A percentile compares a stretch with the other conserved stretches of the same genome.
Evolutionary conservation across 2,797 vertebrate species (phyloP).

Genomic region (Clarias pachynema): DNA sequence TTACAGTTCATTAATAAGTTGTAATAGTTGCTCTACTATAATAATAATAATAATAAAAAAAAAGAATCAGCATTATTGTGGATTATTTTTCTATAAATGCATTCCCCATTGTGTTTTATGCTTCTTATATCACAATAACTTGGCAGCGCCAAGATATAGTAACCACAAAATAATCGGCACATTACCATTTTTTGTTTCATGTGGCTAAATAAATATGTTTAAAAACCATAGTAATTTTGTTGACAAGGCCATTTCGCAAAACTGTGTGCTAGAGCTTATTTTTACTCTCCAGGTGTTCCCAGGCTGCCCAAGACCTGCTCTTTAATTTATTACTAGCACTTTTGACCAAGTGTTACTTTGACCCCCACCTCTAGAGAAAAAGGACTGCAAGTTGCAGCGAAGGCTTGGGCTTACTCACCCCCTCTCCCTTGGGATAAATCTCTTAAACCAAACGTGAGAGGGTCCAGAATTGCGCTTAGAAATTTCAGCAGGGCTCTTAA

Average conservation of each 20-base stretch:
- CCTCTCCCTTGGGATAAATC: not conserved
- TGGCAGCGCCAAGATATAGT: not conserved
- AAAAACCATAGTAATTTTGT: conserved; percentile 12
- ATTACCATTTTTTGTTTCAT: conserved; percentile 2
- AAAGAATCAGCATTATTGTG: not conserved
- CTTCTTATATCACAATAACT: not conserved
- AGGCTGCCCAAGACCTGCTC: conserved; percentile 29
- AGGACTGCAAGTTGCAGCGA: conserved; percentile 65
- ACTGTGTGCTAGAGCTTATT: conserved; percentile 18
- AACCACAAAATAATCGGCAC: not conserved
- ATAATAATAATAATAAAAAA: not conserved
- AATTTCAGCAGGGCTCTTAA: conserved; percentile 56
- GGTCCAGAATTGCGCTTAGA: conserved; percentile 38
- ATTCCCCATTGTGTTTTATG: not conserved
- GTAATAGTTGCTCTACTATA: not conserved
- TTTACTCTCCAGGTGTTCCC: conserved; percentile 41
- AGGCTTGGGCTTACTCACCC: conserved; percentile 61
- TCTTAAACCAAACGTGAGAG: conserved; percentile 52
- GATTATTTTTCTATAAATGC: not conserved
- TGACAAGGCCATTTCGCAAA: conserved; percentile 23
- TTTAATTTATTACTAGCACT: conserved; percentile 69
- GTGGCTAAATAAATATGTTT: not conserved
- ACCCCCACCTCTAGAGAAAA: conserved; percentile 66
- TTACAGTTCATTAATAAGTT: not conserved
- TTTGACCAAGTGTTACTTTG: conserved; percentile 65